Evolutionary conservation across 2,797 vertebrate genomes (phyloP).

Genomic region (Crocidura indochinensis): DNA sequence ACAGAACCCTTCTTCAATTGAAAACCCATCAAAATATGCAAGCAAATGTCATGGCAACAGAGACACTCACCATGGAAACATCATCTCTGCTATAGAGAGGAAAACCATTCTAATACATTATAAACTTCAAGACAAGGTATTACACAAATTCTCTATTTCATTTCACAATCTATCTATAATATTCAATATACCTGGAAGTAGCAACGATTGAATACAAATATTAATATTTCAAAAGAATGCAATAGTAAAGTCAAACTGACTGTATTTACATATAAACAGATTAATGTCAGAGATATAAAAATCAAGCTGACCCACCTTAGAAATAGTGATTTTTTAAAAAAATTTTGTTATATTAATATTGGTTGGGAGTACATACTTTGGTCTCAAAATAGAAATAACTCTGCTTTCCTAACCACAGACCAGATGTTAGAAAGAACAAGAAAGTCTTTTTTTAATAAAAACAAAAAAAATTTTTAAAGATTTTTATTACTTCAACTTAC

Average conservation of each 20-base stretch:
- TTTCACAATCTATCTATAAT: slow-evolving; percentile 85
- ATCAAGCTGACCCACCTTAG: slow-evolving; percentile 56
- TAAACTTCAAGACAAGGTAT: slow-evolving; percentile 85
- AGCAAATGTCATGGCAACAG: slow-evolving; percentile 92
- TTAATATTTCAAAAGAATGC: slow-evolving; percentile 84
- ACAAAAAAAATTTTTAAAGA: slow-evolving; percentile 40
- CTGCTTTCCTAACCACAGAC: not conserved
- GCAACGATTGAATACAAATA: slow-evolving; percentile 85
- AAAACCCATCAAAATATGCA: slow-evolving; percentile 88
- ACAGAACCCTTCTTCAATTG: slow-evolving; percentile 85
- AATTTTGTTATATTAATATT: slow-evolving; percentile 69
- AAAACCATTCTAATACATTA: slow-evolving; percentile 86
- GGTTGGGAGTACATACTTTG: slow-evolving; percentile 61
- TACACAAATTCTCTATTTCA: slow-evolving; percentile 85
- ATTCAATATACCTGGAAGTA: slow-evolving; percentile 76
- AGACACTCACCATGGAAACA: slow-evolving; percentile 92
- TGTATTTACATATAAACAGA: slow-evolving; percentile 78
- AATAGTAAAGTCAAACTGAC: slow-evolving; percentile 81
- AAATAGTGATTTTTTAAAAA: slow-evolving; percentile 66
- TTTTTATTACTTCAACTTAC: not conserved
- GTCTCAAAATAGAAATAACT: slow-evolving; percentile 52
- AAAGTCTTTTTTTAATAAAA: slow-evolving; percentile 23
- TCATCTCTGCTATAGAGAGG: slow-evolving; percentile 79
- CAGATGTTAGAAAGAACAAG: slow-evolving; percentile 44
- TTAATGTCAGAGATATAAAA: slow-evolving; percentile 78